phyloP scores from a whole-genome alignment of 2,888 invertebrate genomes.

The Cerceris ruficornis region DNA sequence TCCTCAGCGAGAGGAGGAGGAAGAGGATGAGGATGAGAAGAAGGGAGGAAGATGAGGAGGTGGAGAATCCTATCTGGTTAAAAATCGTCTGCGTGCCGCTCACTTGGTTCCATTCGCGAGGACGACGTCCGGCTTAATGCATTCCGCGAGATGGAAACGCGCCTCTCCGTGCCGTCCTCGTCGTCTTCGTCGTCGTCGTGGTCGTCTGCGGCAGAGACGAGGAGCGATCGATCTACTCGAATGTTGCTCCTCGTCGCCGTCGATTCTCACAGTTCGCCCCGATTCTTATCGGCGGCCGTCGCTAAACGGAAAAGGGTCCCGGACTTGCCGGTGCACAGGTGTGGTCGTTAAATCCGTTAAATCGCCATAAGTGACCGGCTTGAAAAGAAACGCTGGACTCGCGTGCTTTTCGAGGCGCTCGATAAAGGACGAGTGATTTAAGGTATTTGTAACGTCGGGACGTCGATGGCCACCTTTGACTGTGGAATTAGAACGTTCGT shows the following conservation, averaged over 20 bases:
- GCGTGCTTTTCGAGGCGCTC: neutral
- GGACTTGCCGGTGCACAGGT: conserved; percentile 50
- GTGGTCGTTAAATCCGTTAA: conserved; percentile 61
- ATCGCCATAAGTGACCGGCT: conserved; percentile 56
- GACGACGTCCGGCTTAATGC: conserved; percentile 70
- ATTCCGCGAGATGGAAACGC: conserved; percentile 69
- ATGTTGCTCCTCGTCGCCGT: conserved; percentile 61
- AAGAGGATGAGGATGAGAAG: conserved; percentile 16
- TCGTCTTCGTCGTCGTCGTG: conserved; percentile 33
- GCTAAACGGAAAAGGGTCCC: conserved; percentile 53
- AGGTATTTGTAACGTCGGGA: neutral
- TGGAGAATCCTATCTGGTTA: conserved; percentile 68
- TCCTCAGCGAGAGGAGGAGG: conserved; percentile 15
- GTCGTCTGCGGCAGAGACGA: conserved; percentile 40
- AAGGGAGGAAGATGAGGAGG: conserved; percentile 47
- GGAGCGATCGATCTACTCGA: conserved; percentile 64
- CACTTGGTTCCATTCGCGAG: conserved; percentile 72
- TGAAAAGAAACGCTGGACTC: conserved; percentile 33
- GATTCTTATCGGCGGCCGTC: conserved; percentile 62
- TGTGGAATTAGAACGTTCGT: no score
- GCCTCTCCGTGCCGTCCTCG: conserved; percentile 30
- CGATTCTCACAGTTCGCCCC: conserved; percentile 69
- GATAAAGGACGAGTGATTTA: neutral
- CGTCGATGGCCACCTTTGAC: no score
- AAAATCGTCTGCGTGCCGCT: conserved; percentile 73